Conservation (phyloP, 2,888 invertebrate species). For the Agrilus cyanescens region DNA sequence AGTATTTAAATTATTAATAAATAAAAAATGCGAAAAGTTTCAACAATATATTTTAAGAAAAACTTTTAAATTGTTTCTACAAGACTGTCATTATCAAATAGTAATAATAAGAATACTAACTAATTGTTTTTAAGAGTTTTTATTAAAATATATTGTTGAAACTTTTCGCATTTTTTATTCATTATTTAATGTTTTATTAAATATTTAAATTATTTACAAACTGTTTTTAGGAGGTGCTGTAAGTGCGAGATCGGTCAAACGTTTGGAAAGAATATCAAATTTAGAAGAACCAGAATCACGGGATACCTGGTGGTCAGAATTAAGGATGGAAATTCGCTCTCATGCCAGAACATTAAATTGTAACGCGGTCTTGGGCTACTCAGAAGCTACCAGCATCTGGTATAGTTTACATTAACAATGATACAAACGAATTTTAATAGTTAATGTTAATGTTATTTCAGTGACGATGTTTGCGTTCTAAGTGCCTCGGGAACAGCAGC, state of each 20-base stretch:
- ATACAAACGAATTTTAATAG: constrained; percentile 4
- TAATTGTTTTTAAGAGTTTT: too few relatives aligned
- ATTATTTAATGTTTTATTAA: too few relatives aligned
- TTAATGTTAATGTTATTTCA: constrained; percentile 32
- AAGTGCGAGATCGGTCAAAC: constrained; percentile 71
- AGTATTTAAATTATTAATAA: too few relatives aligned
- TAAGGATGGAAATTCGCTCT: constrained; percentile 88
- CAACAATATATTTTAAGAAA: too few relatives aligned
- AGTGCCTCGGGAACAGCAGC: constrained; percentile 93
- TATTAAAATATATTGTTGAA: too few relatives aligned
- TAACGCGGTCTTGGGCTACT: constrained; percentile 88
- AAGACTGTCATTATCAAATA: too few relatives aligned
- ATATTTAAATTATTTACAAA: constrained; percentile 4
- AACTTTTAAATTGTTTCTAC: too few relatives aligned
- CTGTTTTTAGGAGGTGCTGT: constrained; percentile 58
- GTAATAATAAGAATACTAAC: too few relatives aligned
- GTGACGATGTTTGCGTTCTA: constrained; percentile 90
- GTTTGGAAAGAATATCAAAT: constrained; percentile 69
- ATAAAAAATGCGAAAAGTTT: too few relatives aligned
- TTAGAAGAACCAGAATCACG: constrained; percentile 83
- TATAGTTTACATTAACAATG: constrained; percentile 32
- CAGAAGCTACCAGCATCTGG: constrained; percentile 89
- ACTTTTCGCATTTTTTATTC: too few relatives aligned
- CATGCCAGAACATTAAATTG: constrained; percentile 88
- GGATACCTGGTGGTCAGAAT: constrained; percentile 95